Conservation (phyloP, 1,140 invertebrate genomes). For the Drosophila malerkotliana region DNA sequence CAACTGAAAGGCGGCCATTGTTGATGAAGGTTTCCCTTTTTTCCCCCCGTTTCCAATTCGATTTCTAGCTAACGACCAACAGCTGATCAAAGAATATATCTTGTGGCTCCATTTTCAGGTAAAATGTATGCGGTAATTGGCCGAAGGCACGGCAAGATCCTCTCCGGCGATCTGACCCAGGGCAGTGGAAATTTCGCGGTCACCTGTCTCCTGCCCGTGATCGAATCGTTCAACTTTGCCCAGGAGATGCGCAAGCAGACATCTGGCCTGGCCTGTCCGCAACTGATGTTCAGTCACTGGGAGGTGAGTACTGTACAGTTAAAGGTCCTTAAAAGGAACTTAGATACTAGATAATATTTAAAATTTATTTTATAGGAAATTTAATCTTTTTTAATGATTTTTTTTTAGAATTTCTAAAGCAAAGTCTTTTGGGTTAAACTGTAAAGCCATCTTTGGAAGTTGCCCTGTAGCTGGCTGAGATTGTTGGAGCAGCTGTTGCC, state of each 20-base stretch:
- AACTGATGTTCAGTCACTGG: conserved; percentile 98
- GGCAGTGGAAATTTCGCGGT: conserved; percentile 95
- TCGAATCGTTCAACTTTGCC: conserved; percentile 98
- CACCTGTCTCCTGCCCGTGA: conserved; percentile 94
- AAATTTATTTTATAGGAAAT: neutral
- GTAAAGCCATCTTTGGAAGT: conserved; percentile 4
- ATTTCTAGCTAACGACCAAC: conserved; percentile 51
- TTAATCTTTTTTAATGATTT: neutral
- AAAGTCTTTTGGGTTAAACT: neutral
- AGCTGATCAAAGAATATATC: conserved; percentile 48
- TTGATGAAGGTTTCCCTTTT: conserved; percentile 33
- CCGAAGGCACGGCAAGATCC: conserved; percentile 93
- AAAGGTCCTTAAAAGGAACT: neutral
- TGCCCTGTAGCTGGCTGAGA: conserved; percentile 31
- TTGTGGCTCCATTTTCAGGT: conserved; percentile 85
- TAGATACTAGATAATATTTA: neutral
- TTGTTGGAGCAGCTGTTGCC: conserved; percentile 35
- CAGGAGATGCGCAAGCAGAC: conserved; percentile 97
- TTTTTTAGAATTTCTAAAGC: neutral
- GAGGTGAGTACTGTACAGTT: conserved; percentile 88
- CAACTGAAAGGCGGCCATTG: conserved; percentile 51
- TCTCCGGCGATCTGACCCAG: conserved; percentile 95
- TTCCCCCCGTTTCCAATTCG: conserved; percentile 37
- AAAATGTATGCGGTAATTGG: conserved; percentile 97
- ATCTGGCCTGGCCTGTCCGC: conserved; percentile 97